Conservation (phyloP, 2,113 vertebrate species). For the Beaufortia kweichowensis region DNA sequence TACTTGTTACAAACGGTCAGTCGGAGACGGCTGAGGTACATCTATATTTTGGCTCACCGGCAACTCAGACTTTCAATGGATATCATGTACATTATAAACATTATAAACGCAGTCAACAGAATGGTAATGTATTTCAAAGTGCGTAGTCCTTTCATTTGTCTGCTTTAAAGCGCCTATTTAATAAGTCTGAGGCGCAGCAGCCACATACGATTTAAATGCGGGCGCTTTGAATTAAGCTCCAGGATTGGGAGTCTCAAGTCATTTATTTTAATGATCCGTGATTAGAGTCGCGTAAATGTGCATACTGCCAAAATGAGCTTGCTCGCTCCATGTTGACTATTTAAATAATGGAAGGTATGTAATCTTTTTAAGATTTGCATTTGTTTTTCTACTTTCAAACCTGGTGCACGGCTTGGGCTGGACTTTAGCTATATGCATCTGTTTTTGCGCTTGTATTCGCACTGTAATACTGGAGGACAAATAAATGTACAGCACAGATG, state of each 20-base stretch:
- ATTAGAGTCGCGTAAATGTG: neutral
- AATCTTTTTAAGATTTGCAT: constrained; percentile 24
- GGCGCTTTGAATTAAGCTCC: constrained; percentile 24
- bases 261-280: constrained; percentile 23
- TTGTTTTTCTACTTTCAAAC: constrained; percentile 38
- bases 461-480: neutral
- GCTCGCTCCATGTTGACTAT: neutral
- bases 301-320: constrained; percentile 5
- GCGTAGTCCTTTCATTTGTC: neutral
- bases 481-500: neutral
- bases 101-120: neutral
- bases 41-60: neutral
- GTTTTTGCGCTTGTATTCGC: neutral
- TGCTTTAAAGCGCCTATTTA: neutral
- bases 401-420: neutral
- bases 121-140: neutral
- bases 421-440: neutral
- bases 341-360: constrained; percentile 16
- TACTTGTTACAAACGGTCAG: constrained; percentile 30
- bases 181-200: constrained; percentile 6
- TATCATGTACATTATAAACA: neutral
- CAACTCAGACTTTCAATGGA: neutral
- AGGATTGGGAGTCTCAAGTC: constrained; percentile 13
- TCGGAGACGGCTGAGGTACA: neutral
- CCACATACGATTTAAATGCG: constrained; percentile 14